A percentile compares a stretch with the other conserved stretches of the same genome.
Conservation (phyloP, 2,888 invertebrate genomes). For the Drosophila neoperkinsi region DNA sequence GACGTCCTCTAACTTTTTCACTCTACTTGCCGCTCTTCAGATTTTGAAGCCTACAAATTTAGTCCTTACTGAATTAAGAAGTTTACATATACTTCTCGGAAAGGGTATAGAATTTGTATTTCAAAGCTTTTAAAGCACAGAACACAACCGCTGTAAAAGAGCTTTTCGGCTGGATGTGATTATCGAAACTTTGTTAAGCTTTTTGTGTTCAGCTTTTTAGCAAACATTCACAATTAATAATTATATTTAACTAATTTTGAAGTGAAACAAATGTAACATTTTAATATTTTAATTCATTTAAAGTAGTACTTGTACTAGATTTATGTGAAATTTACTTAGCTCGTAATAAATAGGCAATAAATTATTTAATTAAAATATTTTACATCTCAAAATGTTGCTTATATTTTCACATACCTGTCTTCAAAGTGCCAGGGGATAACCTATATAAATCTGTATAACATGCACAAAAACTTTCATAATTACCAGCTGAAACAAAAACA, state of each 20-base stretch:
- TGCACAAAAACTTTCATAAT: slow-evolving; percentile 60
- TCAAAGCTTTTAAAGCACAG: slow-evolving; percentile 10
- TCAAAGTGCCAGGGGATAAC: slow-evolving; percentile 23
- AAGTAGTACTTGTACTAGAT: background rate
- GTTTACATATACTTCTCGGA: too few species aligned
- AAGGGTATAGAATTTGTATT: background rate
- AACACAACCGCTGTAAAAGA: slow-evolving; percentile 4
- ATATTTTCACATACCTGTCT: slow-evolving; percentile 3
- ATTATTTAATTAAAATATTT: slow-evolving; percentile 9
- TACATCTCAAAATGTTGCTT: background rate
- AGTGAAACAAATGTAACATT: background rate
- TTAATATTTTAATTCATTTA: slow-evolving; percentile 5
- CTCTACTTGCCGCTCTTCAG: background rate
- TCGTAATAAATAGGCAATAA: background rate
- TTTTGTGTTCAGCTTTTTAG: slow-evolving; percentile 2
- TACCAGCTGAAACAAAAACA: slow-evolving; percentile 56
- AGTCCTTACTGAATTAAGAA: background rate
- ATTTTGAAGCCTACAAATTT: background rate
- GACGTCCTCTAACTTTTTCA: background rate
- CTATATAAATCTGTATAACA: slow-evolving; percentile 41
- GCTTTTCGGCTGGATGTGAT: background rate
- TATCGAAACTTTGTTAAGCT: background rate
- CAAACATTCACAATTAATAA: background rate
- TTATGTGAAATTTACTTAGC: background rate
- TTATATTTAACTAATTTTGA: background rate